These are phyloP conservation scores for Noctilio leporinus DNA, from an alignment of 2,113 vertebrate species.

Conservation along the genomic window DNA sequence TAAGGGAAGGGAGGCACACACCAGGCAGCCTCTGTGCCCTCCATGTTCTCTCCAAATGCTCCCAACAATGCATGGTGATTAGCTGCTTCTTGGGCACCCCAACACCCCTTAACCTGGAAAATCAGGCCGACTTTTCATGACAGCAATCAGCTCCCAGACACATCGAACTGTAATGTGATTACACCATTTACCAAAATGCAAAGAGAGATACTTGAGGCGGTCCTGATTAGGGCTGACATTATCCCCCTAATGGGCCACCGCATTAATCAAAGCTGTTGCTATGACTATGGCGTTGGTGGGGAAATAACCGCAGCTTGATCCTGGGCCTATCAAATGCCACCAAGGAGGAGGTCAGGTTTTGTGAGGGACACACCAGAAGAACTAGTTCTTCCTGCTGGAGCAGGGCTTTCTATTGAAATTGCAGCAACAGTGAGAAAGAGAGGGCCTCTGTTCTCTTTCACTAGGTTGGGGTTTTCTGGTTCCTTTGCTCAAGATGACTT, in stretches of 20 bases:
- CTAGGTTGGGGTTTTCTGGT: not conserved
- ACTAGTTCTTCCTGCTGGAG: not conserved
- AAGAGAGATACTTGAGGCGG: slow-evolving; percentile 60
- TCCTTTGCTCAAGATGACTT: not conserved
- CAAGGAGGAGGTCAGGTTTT: slow-evolving; percentile 50
- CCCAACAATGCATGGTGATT: slow-evolving; percentile 1
- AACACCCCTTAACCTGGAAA: slow-evolving; percentile 63
- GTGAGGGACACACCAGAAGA: not conserved
- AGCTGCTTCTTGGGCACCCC: slow-evolving; percentile 21
- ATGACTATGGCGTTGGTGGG: slow-evolving; percentile 40
- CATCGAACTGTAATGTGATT: slow-evolving; percentile 63
- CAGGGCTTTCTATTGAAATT: slow-evolving; percentile 16
- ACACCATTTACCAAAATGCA: slow-evolving; percentile 67
- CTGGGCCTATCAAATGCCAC: not conserved
- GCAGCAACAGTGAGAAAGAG: not conserved
- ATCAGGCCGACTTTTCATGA: slow-evolving; percentile 42
- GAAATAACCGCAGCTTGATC: slow-evolving; percentile 58
- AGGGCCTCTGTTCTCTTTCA: not conserved
- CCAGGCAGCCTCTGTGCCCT: not conserved
- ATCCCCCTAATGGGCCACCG: slow-evolving; percentile 60
- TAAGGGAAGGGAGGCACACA: not conserved
- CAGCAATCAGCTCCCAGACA: slow-evolving; percentile 60
- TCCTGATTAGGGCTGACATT: slow-evolving; percentile 69
- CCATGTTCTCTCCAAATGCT: not conserved
- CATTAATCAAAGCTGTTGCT: slow-evolving; percentile 64